Base-by-base conservation (phyloP, 37 sponge, comb jelly and placozoan species). In the Aplysina aerophoba region DNA sequence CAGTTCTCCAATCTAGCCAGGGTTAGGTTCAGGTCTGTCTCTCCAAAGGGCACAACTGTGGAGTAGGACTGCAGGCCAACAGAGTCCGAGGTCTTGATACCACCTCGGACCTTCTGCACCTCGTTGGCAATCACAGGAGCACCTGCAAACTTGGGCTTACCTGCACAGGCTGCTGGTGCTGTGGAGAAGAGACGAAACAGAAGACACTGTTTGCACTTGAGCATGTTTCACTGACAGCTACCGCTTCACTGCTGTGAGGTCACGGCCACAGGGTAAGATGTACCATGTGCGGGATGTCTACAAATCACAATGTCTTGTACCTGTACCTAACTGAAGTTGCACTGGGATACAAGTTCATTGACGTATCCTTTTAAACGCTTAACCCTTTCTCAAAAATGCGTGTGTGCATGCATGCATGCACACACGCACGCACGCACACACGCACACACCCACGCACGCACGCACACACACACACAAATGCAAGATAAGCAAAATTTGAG, bases 11-110 rank as follows among this genome's bases (percentile, higher is more conserved):
- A 80, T 36, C 86, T 27, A 25, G 86, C 79, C 34, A 86, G 40
- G 11, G 86, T 86, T 61, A 86, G 68, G 54, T 86, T 86, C 34
- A 78, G 54, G 55, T 86, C 53, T 6, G 86, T 86, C 86, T 77
- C 79, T 6, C 86, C 86, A 86, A 86, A 86, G 64, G 73, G 75
- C 25, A 86, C 63, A 65, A 86, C 79, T 6, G 31, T 27, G 16
- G 86, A 30, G 53, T 22, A 25, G 4, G 62, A 56, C 25, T 62
- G 44, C 19, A 86, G 59, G 17, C 28, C 25, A 24, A 57, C 62
- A 36, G 22, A 35, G 19, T 27, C n/a, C 12, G 78, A 80, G 20
- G 63, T 56, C 25, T 17, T 37, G 25, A 62, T 56, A 54, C 36
- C 25, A 20, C 21, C 19, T 21, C 86, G 31, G 19, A 59, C 55